Conservation (phyloP, 2,888 invertebrate genomes). For the Priocnemis perturbator region DNA sequence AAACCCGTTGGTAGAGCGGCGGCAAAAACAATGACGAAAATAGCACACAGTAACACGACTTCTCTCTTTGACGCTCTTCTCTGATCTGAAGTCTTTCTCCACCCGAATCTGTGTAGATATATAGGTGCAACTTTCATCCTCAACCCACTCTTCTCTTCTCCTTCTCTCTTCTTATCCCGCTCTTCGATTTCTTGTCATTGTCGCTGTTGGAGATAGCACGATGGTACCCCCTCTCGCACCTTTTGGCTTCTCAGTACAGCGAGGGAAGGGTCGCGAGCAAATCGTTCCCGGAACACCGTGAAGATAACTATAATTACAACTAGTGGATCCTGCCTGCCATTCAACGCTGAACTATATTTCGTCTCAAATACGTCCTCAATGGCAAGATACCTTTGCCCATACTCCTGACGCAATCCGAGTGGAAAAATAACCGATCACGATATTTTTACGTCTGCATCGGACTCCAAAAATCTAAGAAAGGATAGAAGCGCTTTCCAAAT, state of each 20-base stretch:
- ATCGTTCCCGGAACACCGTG: slow-evolving; percentile 64
- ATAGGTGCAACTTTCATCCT: slow-evolving; percentile 61
- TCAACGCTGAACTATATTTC: slow-evolving; percentile 47
- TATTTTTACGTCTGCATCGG: too few relatives aligned
- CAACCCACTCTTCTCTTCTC: slow-evolving; percentile 49
- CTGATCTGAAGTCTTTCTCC: slow-evolving; percentile 57
- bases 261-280: slow-evolving; percentile 58
- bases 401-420: too few relatives aligned
- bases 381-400: too few relatives aligned
- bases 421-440: too few relatives aligned
- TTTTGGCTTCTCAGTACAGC: slow-evolving; percentile 61
- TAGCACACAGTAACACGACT: too few relatives aligned
- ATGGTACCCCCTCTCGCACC: slow-evolving; percentile 42
- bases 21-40: too few relatives aligned
- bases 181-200: slow-evolving; percentile 28
- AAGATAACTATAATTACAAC: slow-evolving; percentile 66
- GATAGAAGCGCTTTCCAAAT: too few relatives aligned
- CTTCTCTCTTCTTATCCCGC: slow-evolving; percentile 39
- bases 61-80: slow-evolving; percentile 27
- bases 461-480: too few relatives aligned
- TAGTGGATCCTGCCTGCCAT: slow-evolving; percentile 53
- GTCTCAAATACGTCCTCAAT: slow-evolving; percentile 45
- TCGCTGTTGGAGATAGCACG: slow-evolving; percentile 1
- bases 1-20: too few relatives aligned
- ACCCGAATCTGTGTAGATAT: slow-evolving; percentile 24